Evolutionary conservation across 2,113 vertebrate genomes (phyloP), one percentile per base, ranked within the genome.

Genomic region (Campylorhamphus procurvoides): DNA sequence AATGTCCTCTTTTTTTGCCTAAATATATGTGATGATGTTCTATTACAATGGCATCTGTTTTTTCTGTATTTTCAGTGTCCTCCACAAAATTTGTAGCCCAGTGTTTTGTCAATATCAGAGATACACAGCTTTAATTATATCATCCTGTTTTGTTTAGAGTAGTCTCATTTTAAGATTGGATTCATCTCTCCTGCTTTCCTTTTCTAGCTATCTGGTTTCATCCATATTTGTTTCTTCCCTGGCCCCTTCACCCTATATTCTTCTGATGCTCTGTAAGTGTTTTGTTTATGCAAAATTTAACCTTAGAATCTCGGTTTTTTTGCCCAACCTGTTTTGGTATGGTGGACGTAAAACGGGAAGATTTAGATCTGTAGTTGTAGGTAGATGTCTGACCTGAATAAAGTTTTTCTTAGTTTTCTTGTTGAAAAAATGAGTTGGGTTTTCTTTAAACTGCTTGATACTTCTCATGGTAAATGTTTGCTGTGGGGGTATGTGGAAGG

Each of bases 291-390:
- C 50, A 93, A 98, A 98, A 87, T 98, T 97, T 96, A 97, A 85
- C 74, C 95, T 94, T 94, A 97, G 94, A 24, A 98, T 95, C 73
- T 98, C 97, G 80, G 87, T 3, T 91, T 98, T 98, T 92, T 98
- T 97, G 9, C 97, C 97, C 6, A 59, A 12, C 47, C 97, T 98
- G 25, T 77, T 97, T 84, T 98, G 98, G 69, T 97, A 94, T 0
- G 97, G 94, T 17, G 97, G 92, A 55, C 97, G 97, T 74, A 98
- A 97, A 85, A 97, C 91, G 6, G 98, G 98, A 87, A 99, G 97
- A 80, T 98, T 98, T 89, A 98, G 73, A 53, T 98, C 96, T 4
- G 91, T 96, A 72, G 93, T 94, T 78, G 97, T 97, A 24, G 96
- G 92, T 44, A 96, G 84, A 9, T 97, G 95, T 47, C 97, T 97